These are phyloP conservation scores for Meloidogyne floridensis DNA, from an alignment of 1,140 invertebrate species.

Conservation along the genomic window DNA sequence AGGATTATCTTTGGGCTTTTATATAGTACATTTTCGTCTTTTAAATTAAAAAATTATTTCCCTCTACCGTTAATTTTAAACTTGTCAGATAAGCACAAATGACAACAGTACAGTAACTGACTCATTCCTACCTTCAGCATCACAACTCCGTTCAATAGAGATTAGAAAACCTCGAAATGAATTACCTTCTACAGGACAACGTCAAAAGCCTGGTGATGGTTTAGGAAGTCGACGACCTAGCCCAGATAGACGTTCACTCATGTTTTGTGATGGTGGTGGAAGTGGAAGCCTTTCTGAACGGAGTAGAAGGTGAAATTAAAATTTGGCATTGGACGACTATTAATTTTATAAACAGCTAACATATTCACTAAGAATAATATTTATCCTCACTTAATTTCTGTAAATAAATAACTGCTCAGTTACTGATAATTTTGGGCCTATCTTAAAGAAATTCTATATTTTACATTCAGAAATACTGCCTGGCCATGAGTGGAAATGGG, in stretches of 20 bases:
- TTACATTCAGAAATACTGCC: too few relatives aligned
- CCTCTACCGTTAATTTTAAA: too few relatives aligned
- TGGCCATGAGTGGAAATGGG: too few relatives aligned
- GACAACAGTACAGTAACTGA: slow-evolving; percentile 31
- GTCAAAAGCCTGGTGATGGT: not conserved
- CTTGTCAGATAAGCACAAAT: slow-evolving; percentile 12
- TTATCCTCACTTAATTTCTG: too few relatives aligned
- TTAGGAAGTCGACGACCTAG: slow-evolving; percentile 24
- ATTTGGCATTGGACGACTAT: not conserved
- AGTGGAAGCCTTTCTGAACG: slow-evolving; percentile 7
- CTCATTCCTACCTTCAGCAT: slow-evolving; percentile 26
- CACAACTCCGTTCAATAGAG: slow-evolving; percentile 15
- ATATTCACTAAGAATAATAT: too few relatives aligned
- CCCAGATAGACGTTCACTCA: slow-evolving; percentile 24
- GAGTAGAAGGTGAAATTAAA: not conserved
- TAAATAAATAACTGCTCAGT: too few relatives aligned
- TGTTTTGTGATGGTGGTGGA: slow-evolving; percentile 26
- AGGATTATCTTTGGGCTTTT: too few relatives aligned
- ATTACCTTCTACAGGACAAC: not conserved
- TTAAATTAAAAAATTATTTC: too few relatives aligned
- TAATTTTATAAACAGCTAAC: too few relatives aligned
- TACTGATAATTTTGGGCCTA: not conserved
- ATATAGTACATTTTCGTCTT: too few relatives aligned
- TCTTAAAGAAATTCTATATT: too few relatives aligned
- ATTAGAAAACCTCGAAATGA: slow-evolving; percentile 5